Conservation (phyloP, 2,888 invertebrate genomes). For the Resseliella maxima region DNA sequence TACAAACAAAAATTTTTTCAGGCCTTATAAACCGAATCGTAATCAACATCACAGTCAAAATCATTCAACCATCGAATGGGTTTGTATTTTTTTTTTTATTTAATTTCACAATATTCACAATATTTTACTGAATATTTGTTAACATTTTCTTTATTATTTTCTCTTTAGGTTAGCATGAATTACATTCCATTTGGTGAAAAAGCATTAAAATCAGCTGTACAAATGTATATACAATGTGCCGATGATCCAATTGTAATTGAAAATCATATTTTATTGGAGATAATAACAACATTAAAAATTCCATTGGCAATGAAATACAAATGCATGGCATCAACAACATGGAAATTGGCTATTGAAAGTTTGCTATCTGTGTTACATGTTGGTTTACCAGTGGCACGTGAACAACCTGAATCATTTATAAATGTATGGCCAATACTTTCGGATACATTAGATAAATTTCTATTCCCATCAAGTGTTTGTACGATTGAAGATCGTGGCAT, state of each 20-base stretch:
- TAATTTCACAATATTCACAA: too few species aligned
- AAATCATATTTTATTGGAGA: constrained; percentile 77
- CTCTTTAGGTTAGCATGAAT: constrained; percentile 83
- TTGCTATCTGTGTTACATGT: constrained; percentile 82
- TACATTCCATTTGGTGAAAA: constrained; percentile 89
- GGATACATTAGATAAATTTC: constrained; percentile 86
- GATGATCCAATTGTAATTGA: constrained; percentile 78
- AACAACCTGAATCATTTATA: constrained; percentile 77
- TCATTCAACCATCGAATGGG: constrained; percentile 74
- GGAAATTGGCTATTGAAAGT: constrained; percentile 84
- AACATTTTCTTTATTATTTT: too few species aligned
- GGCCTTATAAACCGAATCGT: constrained; percentile 57
- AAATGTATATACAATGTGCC: constrained; percentile 80
- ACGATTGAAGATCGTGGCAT: constrained; percentile 71
- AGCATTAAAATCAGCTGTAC: constrained; percentile 78
- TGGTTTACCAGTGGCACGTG: constrained; percentile 88
- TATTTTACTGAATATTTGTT: too few species aligned
- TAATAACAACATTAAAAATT: constrained; percentile 75
- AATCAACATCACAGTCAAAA: constrained; percentile 60
- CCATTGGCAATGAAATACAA: constrained; percentile 84
- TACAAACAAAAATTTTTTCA: too few species aligned
- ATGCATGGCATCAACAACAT: constrained; percentile 82
- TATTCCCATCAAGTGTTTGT: constrained; percentile 81
- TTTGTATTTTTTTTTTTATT: too few species aligned
- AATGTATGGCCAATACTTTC: constrained; percentile 90